Percentiles rank a stretch among this genome's conserved stretches.
phyloP scores from a whole-genome alignment of 2,113 vertebrate genomes.

The Lophius piscatorius region DNA sequence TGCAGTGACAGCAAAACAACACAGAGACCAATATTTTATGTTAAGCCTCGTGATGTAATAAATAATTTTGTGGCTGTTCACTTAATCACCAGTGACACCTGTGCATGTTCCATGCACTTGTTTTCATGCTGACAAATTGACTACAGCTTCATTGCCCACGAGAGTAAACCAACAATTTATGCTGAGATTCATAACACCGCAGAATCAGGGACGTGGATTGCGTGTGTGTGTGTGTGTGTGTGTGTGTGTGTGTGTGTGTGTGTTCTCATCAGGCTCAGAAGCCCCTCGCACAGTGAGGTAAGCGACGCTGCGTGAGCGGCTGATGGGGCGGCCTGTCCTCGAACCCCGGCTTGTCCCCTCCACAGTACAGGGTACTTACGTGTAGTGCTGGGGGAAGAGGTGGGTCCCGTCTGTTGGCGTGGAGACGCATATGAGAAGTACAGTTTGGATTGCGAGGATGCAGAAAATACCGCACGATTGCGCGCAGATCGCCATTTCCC shows the following conservation, averaged over 20 bases:
- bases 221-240: no score
- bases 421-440: constrained; percentile 83
- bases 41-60: not conserved
- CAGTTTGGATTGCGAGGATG: constrained; percentile 81
- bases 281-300: constrained; percentile 43
- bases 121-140: no score
- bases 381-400: constrained; percentile 93
- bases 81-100: constrained; percentile 52
- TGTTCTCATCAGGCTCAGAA: constrained; percentile 41
- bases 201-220: no score
- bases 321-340: constrained; percentile 74
- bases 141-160: no score
- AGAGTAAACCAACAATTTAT: no score
- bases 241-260: no score
- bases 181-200: no score
- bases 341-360: constrained; percentile 20
- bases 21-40: constrained; percentile 3
- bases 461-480: constrained; percentile 85
- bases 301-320: constrained; percentile 46
- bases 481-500: constrained; percentile 92
- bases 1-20: constrained; percentile 35
- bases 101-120: constrained; percentile 14
- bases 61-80: not conserved
- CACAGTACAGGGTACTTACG: constrained; percentile 84
- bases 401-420: constrained; percentile 84